Evolutionary conservation across 1,140 invertebrate species (phyloP), one percentile per base, ranked within the genome.

Genomic region (Formica selysi): DNA sequence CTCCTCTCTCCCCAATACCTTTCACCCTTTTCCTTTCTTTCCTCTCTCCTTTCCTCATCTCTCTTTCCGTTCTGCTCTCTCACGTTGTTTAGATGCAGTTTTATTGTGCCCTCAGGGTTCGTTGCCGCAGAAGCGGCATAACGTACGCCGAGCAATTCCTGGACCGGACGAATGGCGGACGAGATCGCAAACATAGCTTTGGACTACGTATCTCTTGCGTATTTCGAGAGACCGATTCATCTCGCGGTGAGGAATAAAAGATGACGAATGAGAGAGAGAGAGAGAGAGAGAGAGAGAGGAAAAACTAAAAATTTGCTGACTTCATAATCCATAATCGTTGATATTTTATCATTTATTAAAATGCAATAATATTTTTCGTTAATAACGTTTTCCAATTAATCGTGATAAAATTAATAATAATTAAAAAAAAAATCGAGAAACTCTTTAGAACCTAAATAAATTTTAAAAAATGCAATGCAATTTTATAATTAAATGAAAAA

Each of bases 11-110:
- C 41, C 38, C 29, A 41, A 5, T 64, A 44, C 68, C n/a, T 38
- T 74, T 68, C 51, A 51, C 19, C 22, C 51, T 67, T 71, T 83
- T 44, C 51, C 44, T 65, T 32, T 41, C 38, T 65, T 48, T 64
- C 62, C 79, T 19, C 36, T 11, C 16, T 32, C n/a, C 16, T n/a
- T 32, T 16, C 26, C 22, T 26, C 68, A 29, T 48, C 19, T 57
- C 11, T 57, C 26, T 8, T 38, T 22, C 44, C 19, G 16, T n/a
- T 19, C 44, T 29, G 26, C 13, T 48, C 13, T n/a, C 64, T 78
- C 36, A n/a, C 74, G 76, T 90, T 91, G 89, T 91, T 91, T 91
- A 90, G 86, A 73, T 88, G 89, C 86, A 91, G 81, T 91, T 91
- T 91, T 91, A 90, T 88, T 76, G 78, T 79, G 64, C 73, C 54